A percentile compares a stretch with the other conserved stretches of the same genome.
Evolutionary conservation across 1,140 invertebrate species (phyloP).

Genomic region (Goniozus legneri): DNA sequence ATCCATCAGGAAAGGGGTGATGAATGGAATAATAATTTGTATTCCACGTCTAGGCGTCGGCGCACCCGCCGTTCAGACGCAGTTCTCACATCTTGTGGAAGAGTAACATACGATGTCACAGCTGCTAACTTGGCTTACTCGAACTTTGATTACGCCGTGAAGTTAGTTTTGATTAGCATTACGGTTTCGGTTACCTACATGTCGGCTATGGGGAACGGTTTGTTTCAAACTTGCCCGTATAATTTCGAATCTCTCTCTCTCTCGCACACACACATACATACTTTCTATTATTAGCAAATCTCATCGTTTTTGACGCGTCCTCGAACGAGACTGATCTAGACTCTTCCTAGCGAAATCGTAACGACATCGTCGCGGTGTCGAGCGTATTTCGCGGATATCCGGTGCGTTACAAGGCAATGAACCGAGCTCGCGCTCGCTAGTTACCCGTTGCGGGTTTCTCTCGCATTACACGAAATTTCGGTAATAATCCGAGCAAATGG

Average conservation of each 20-base stretch:
- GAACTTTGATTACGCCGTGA: slow-evolving; percentile 28
- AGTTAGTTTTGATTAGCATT: slow-evolving; percentile 29
- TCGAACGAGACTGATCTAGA: no score
- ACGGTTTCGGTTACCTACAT: slow-evolving; percentile 11
- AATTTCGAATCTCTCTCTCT: neutral
- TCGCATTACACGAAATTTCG: slow-evolving; percentile 21
- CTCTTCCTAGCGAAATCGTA: no score
- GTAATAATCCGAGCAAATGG: slow-evolving; percentile 31
- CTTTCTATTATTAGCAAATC: no score
- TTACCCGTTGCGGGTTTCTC: no score
- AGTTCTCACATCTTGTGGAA: slow-evolving; percentile 5
- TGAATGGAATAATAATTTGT: slow-evolving; percentile 18
- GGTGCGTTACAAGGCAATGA: slow-evolving; percentile 9
- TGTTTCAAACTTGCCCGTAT: slow-evolving; percentile 3
- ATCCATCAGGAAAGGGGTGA: neutral
- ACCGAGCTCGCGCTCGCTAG: slow-evolving; percentile 3
- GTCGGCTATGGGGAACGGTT: neutral
- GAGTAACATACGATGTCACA: slow-evolving; percentile 21
- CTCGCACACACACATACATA: no score
- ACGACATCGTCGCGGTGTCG: no score
- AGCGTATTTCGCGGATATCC: no score
- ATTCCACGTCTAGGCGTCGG: neutral
- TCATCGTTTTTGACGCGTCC: no score
- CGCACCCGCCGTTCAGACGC: neutral
- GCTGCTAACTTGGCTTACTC: slow-evolving; percentile 20